These are phyloP conservation scores for Mionectes olivaceus DNA, from an alignment of 2,797 vertebrate genomes.

Conservation along the genomic window DNA sequence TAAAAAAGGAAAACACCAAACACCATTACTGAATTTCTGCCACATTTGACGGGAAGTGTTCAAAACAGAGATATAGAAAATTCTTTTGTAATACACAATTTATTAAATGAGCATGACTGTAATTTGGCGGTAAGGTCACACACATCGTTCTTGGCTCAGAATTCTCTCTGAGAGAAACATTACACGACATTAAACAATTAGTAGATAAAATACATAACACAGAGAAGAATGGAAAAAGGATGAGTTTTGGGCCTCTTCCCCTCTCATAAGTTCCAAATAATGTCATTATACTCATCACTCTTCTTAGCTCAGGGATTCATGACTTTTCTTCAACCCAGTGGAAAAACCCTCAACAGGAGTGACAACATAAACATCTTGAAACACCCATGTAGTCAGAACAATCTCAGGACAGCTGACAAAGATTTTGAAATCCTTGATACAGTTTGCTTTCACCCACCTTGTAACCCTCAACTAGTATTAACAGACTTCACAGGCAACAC, in stretches of 20 bases:
- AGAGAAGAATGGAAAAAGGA: background rate
- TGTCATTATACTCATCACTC: background rate
- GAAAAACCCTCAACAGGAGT: background rate
- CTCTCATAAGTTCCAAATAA: background rate
- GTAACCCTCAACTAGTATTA: background rate
- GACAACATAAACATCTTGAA: background rate
- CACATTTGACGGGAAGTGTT: background rate
- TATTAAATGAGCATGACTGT: background rate
- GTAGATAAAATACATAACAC: background rate
- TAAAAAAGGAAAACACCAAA: background rate
- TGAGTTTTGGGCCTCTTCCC: background rate
- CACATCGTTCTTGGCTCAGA: background rate
- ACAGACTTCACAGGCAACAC: background rate
- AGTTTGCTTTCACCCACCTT: background rate
- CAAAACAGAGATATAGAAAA: background rate
- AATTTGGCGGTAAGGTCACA: background rate
- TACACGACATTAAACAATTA: background rate
- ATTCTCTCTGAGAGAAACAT: background rate
- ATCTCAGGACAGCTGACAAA: background rate
- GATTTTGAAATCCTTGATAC: background rate
- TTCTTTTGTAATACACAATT: background rate
- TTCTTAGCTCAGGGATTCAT: background rate
- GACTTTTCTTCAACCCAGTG: background rate
- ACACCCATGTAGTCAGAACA: background rate
- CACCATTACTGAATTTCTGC: background rate